These are phyloP conservation scores for Tetrapedia diversipes DNA, from an alignment of 2,888 invertebrate genomes.

Conservation along the genomic window DNA sequence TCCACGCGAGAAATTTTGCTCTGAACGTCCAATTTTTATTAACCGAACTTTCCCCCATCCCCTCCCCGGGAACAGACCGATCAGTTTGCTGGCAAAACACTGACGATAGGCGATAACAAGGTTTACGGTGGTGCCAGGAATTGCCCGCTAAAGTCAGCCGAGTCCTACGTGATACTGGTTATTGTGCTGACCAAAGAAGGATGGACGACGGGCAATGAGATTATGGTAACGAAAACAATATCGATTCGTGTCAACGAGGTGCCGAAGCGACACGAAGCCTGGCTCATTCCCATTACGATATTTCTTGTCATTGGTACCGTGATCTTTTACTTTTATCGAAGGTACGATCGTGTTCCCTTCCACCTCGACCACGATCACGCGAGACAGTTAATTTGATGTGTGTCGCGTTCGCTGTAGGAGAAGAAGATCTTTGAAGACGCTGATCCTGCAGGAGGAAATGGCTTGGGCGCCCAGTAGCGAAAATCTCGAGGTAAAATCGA, in stretches of 20 bases:
- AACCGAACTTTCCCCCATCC: conserved; percentile 6
- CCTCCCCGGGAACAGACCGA: conserved; percentile 43
- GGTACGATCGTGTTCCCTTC: conserved; percentile 27
- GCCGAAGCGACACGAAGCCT: conserved; percentile 36
- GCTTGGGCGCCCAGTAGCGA: conserved; percentile 13
- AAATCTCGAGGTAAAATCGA: conserved; percentile 11
- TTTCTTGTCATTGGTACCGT: conserved; percentile 28
- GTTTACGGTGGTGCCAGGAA: conserved; percentile 50
- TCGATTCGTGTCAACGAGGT: conserved; percentile 51
- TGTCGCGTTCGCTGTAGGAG: conserved; percentile 12
- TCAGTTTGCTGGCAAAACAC: conserved; percentile 38
- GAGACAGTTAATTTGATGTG: too few relatives aligned
- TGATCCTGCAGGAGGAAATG: conserved; percentile 31
- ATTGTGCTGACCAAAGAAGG: conserved; percentile 33
- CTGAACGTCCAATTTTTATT: background rate
- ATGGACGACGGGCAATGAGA: conserved; percentile 20
- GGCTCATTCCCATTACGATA: conserved; percentile 59
- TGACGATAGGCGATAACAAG: conserved; percentile 66
- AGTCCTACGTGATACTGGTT: conserved; percentile 60
- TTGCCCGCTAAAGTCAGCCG: conserved; percentile 57
- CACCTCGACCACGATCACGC: background rate
- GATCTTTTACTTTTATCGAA: conserved; percentile 42
- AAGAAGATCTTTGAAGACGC: background rate
- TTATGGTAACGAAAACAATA: conserved; percentile 50
- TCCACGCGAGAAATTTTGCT: background rate